These are phyloP conservation scores for Ethmia dodecea DNA, from an alignment of 2,888 invertebrate genomes.

Conservation along the genomic window DNA sequence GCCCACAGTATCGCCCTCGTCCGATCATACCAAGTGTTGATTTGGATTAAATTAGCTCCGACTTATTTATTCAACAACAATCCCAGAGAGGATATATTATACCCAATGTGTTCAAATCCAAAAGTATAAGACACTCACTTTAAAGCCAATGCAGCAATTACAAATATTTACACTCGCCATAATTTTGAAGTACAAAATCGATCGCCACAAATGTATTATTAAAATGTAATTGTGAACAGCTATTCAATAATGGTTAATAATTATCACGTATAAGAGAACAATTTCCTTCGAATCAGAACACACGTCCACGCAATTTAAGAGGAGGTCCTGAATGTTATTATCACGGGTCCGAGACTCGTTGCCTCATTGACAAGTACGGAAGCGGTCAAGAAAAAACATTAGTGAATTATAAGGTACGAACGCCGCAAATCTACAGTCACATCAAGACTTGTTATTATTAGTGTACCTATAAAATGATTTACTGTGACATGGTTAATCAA, in stretches of 20 bases:
- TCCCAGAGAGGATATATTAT: neutral
- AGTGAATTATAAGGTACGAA: slow-evolving; percentile 32
- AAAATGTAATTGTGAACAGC: neutral
- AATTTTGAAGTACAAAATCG: too few relatives aligned
- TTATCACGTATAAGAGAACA: slow-evolving; percentile 40
- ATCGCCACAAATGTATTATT: neutral
- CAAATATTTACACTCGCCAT: too few relatives aligned
- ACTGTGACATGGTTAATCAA: too few relatives aligned
- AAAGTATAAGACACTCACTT: too few relatives aligned
- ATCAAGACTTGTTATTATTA: too few relatives aligned
- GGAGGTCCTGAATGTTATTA: slow-evolving; percentile 52
- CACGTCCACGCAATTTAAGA: slow-evolving; percentile 54
- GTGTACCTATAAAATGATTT: too few relatives aligned
- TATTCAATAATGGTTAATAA: slow-evolving; percentile 49
- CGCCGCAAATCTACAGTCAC: neutral
- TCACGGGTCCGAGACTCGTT: slow-evolving; percentile 37
- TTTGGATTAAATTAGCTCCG: slow-evolving; percentile 32
- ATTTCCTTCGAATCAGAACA: slow-evolving; percentile 44
- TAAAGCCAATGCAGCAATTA: too few relatives aligned
- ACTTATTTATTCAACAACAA: slow-evolving; percentile 22
- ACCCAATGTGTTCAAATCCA: too few relatives aligned
- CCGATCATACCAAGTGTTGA: slow-evolving; percentile 40
- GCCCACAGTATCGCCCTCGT: slow-evolving; percentile 42
- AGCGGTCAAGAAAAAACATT: slow-evolving; percentile 39
- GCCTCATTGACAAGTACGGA: slow-evolving; percentile 36